Evolutionary conservation across 2,797 vertebrate genomes (phyloP).

Genomic region (Staurois parvus): DNA sequence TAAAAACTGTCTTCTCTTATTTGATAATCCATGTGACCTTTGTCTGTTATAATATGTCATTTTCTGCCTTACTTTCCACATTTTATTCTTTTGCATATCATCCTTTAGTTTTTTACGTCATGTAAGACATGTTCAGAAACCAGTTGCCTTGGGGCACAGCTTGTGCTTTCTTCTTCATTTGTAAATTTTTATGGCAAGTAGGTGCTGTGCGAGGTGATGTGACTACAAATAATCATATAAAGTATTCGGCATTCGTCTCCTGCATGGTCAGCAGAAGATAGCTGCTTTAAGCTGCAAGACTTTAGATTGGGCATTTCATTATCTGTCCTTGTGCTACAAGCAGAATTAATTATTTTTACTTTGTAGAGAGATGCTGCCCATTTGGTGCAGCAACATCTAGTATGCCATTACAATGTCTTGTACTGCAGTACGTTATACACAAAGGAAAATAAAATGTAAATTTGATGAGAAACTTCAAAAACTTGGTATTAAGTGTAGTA

Average conservation of each 20-base stretch:
- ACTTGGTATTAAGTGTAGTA: not conserved
- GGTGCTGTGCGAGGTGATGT: slow-evolving; percentile 34
- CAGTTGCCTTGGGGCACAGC: slow-evolving; percentile 37
- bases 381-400: slow-evolving; percentile 27
- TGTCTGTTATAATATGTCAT: not conserved
- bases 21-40: not conserved
- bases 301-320: slow-evolving; percentile 51
- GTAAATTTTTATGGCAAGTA: slow-evolving; percentile 52
- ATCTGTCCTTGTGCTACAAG: slow-evolving; percentile 48
- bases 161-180: slow-evolving; percentile 20
- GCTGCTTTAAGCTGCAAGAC: slow-evolving; percentile 38
- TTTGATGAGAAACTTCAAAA: slow-evolving; percentile 8
- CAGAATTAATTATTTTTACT: slow-evolving; percentile 52
- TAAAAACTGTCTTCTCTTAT: not conserved
- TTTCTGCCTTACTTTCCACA: not conserved
- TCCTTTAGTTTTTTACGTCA: slow-evolving; percentile 12
- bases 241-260: slow-evolving; percentile 28
- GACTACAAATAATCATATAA: slow-evolving; percentile 58
- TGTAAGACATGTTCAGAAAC: slow-evolving; percentile 32
- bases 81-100: not conserved
- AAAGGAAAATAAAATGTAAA: slow-evolving; percentile 26
- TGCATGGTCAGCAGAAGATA: slow-evolving; percentile 58
- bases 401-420: slow-evolving; percentile 40
- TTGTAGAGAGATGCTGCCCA: slow-evolving; percentile 17
- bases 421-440: slow-evolving; percentile 1